Conservation (phyloP, 2,797 vertebrate species). For the Heterohyrax brucei region DNA sequence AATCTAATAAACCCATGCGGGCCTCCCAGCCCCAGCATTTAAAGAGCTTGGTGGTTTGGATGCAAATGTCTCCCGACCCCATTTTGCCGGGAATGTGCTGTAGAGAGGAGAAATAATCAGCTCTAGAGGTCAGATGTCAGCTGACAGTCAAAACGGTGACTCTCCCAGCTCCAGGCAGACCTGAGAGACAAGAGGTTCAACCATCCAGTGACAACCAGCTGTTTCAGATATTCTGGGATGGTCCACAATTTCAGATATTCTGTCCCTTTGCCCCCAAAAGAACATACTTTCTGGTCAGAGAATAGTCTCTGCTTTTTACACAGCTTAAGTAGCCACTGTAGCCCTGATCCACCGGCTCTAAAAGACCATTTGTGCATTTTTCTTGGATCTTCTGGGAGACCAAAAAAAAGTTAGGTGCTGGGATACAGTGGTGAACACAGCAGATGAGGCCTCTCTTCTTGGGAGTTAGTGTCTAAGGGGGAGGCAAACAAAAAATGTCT, state of each 20-base stretch:
- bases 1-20: slow-evolving; percentile 96
- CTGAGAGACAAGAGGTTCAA: background rate
- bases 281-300: slow-evolving; percentile 34
- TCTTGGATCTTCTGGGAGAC: background rate
- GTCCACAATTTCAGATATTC: slow-evolving; percentile 42
- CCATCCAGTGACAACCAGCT: slow-evolving; percentile 37
- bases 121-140: slow-evolving; percentile 79
- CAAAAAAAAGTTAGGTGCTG: background rate
- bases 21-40: slow-evolving; percentile 92
- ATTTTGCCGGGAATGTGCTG: slow-evolving; percentile 82
- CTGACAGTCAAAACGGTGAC: background rate
- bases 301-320: background rate
- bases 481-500: background rate
- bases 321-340: background rate
- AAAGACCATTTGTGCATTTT: background rate
- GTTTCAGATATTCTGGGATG: slow-evolving; percentile 10
- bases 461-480: background rate
- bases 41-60: slow-evolving; percentile 89
- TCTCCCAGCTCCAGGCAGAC: slow-evolving; percentile 61
- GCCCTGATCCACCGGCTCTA: background rate
- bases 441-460: background rate
- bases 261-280: slow-evolving; percentile 69
- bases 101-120: slow-evolving; percentile 80
- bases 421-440: background rate
- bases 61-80: slow-evolving; percentile 89